phyloP scores from a whole-genome alignment of 2,888 invertebrate genomes.

The Tenthredo notha region DNA sequence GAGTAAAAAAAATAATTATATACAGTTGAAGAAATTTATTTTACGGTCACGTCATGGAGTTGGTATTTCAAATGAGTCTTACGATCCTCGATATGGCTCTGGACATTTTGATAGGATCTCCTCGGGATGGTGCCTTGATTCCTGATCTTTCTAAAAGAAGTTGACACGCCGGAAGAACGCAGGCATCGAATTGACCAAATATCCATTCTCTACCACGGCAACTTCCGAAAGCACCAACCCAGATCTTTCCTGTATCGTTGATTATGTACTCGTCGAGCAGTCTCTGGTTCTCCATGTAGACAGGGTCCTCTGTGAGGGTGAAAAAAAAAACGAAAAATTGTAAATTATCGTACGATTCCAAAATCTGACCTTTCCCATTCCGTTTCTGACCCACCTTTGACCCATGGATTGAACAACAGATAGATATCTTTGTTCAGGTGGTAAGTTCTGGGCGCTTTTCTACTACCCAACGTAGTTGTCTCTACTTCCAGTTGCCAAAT shows the following conservation, averaged over 20 bases:
- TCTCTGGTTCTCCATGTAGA: constrained; percentile 86
- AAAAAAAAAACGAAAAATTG: not conserved
- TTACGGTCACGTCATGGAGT: not conserved
- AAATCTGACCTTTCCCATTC: not conserved
- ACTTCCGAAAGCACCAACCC: constrained; percentile 88
- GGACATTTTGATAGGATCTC: constrained; percentile 86
- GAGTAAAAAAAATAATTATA: not conserved
- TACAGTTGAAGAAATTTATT: not conserved
- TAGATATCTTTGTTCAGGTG: constrained; percentile 86
- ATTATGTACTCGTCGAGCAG: constrained; percentile 88
- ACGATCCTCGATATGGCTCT: constrained; percentile 87
- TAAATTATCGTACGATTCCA: not conserved
- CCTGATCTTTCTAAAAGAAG: constrained; percentile 85
- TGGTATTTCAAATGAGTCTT: constrained; percentile 61
- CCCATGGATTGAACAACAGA: constrained; percentile 92
- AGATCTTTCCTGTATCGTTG: constrained; percentile 92
- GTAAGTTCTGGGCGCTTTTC: constrained; percentile 77
- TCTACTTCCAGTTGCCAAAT: constrained; percentile 85
- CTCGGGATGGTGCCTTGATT: constrained; percentile 79
- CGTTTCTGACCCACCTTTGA: constrained; percentile 81
- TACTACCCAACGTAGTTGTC: constrained; percentile 79
- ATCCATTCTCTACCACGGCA: constrained; percentile 90
- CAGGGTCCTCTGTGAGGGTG: constrained; percentile 84
- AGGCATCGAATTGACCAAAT: constrained; percentile 89
- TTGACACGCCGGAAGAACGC: constrained; percentile 86